Percentiles rank a stretch among this genome's conserved stretches.
Conservation (phyloP, 2,797 vertebrate genomes). For the Florisuga fusca region DNA sequence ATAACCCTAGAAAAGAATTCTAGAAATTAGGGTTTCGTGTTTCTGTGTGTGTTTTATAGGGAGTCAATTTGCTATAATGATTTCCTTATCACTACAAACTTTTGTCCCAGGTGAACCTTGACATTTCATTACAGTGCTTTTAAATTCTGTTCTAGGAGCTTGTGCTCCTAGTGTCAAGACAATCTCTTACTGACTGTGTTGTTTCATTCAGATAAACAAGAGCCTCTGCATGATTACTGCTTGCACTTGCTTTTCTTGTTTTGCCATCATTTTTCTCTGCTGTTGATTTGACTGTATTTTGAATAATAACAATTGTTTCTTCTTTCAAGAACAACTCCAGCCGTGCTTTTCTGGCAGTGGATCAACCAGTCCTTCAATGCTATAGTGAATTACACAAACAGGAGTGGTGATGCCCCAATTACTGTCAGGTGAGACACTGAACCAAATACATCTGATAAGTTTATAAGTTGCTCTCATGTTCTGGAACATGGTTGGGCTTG, state of each 20-base stretch:
- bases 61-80: background rate
- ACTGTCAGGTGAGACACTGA: conserved; percentile 85
- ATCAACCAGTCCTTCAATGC: conserved; percentile 99
- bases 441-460: background rate
- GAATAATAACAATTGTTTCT: background rate
- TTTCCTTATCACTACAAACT: background rate
- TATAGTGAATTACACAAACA: conserved; percentile 96
- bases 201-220: background rate
- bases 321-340: conserved; percentile 90
- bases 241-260: background rate
- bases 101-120: background rate
- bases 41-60: background rate
- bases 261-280: background rate
- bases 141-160: background rate
- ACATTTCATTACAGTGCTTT: background rate
- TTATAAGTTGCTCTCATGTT: background rate
- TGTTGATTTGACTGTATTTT: background rate
- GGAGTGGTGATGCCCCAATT: conserved; percentile 95
- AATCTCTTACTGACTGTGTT: background rate
- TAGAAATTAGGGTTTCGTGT: background rate
- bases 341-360: conserved; percentile 98
- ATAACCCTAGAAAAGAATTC: background rate
- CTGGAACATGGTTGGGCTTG: background rate
- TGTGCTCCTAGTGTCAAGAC: background rate
- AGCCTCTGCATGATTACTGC: background rate